Evolutionary conservation across 2,113 vertebrate genomes (phyloP), one percentile per base, ranked within the genome.

Genomic region (Oxyruncus cristatus): DNA sequence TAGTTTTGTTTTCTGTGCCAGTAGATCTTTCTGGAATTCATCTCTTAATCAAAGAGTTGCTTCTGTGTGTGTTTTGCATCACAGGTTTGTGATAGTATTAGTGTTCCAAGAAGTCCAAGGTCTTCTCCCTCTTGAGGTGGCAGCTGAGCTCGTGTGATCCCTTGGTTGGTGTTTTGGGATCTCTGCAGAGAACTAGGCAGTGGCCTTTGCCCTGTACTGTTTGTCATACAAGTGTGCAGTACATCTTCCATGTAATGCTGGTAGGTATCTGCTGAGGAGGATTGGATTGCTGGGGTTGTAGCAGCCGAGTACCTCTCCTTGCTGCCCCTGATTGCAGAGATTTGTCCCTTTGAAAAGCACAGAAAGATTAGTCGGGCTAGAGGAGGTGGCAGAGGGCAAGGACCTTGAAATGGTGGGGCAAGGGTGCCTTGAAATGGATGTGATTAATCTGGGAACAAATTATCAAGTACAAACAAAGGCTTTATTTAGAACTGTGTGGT

Each of bases 221-320:
- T 52, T 47, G 11, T 44, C 23, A 4, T 17, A 4, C 16, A 14
- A 23, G 6, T 6, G 0, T 2, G 9, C 9, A 11, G 0, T 39
- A 5, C 21, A n/a, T 49, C 33, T 37, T 81, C 28, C 27, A 0
- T 37, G 2, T 20, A 9, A 22, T 18, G 14, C 67, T 70, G 66
- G 19, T 12, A 2, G 37, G 24, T n/a, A 2, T 56, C 32, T 56
- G 44, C 11, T 63, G 30, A 35, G 55, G 46, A 44, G 50, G 14
- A 13, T 21, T 2, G 2, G 2, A 12, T 49, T 27, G 32, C 46
- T 71, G 9, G 47, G 6, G 5, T 27, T 1, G 5, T 19, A 19
- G 37, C 6, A 53, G 55, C 70, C n/a, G 32, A 8, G 41, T 26
- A 7, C 14, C 12, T 72, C 35, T 44, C n/a, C 37, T 37, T 11